These are phyloP conservation scores for Ammodytes marinus DNA, from an alignment of 2,113 vertebrate species.

Conservation along the genomic window DNA sequence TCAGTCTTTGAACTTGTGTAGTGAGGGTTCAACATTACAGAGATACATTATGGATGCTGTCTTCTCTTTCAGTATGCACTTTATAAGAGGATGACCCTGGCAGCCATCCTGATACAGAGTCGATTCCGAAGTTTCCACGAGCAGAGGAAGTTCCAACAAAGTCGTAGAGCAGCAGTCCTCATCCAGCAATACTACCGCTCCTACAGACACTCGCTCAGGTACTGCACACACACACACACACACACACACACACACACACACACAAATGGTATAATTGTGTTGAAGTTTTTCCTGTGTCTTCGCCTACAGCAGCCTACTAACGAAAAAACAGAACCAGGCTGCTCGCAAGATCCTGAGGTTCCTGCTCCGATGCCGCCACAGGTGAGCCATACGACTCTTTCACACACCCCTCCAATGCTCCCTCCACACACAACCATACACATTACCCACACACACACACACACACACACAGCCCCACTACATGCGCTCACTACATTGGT, in stretches of 20 bases:
- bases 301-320: constrained; percentile 93
- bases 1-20: neutral
- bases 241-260: constrained; percentile 46
- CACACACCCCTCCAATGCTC: constrained; percentile 9
- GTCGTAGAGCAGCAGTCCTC: constrained; percentile 94
- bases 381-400: constrained; percentile 81
- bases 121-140: constrained; percentile 99
- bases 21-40: neutral
- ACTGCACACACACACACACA: constrained; percentile 66
- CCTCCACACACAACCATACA: constrained; percentile 32
- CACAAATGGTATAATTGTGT: neutral
- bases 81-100: constrained; percentile 99
- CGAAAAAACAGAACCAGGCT: constrained; percentile 99
- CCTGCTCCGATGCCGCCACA: constrained; percentile 98
- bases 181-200: constrained; percentile 99
- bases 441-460: constrained; percentile 32
- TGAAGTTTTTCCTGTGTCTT: constrained; percentile 52
- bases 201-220: constrained; percentile 93
- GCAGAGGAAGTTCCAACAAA: constrained; percentile 98
- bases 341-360: constrained; percentile 99
- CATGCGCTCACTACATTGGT: constrained; percentile 70
- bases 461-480: constrained; percentile 60
- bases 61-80: constrained; percentile 94
- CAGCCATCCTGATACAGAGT: constrained; percentile 99
- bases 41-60: neutral